Evolutionary conservation across 2,888 invertebrate species (phyloP), one percentile per base, ranked within the genome.

Genomic region (Diadromus collaris): DNA sequence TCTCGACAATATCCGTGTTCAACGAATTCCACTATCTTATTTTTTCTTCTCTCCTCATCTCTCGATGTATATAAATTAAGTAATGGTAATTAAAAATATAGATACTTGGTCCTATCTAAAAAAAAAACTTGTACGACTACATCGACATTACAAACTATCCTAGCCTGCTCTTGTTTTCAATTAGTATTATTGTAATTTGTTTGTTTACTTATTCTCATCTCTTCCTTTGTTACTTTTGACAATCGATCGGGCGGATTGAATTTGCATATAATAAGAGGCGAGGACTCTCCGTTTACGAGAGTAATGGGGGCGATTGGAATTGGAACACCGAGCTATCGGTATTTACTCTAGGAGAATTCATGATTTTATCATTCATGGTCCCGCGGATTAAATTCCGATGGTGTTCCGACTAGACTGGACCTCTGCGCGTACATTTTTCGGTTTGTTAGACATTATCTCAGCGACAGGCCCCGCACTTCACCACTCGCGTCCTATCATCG

Each of bases 321-420:
- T 51, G 16, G 24, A 60, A 46, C 29, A 64, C 69, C 69, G 58
- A 70, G 44, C 48, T 71, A 56, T 75, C 79, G 75, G 54, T 67
- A 21, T 46, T 79, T 77, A 79, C 71, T 76, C 81, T 79, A 80
- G 68, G 79, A 78, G 78, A 81, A 81, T 80, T 80, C 79, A 75
- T 75, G 78, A 79, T 70, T 77, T 71, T 54, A 75, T 54, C 34
- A 64, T 86, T 86, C 87, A 88, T 89, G 89, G 89, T 89, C 89
- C 88, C 88, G 79, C 86, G 81, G 81, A 85, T 80, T 84, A 77
- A 83, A 83, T 84, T 82, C 69, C 58, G 83, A 85, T 84, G 85
- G 84, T 87, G 80, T 82, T 86, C 82, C 85, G 87, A 89, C 89
- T 89, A 86, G 87, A 88, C 83, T 81, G 73, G 71, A 74, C 72